Evolutionary conservation across 2,113 vertebrate species (phyloP).

Genomic region (Otus sunia): DNA sequence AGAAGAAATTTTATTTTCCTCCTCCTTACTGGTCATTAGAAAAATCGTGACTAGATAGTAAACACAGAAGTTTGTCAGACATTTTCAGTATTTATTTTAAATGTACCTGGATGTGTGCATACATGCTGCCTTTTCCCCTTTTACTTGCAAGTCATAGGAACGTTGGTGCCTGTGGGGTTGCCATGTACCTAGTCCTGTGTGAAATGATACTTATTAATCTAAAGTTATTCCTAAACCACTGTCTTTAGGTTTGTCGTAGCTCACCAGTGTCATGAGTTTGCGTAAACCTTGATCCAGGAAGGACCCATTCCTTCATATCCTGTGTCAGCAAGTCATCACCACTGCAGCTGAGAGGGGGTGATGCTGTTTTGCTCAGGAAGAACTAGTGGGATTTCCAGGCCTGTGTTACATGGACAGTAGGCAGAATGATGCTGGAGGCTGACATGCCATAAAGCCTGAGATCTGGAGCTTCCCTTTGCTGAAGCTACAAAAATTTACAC

Average conservation of each 20-base stretch:
- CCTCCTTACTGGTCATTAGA: background rate
- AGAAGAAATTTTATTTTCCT: constrained; percentile 26
- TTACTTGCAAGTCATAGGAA: background rate
- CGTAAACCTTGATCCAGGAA: background rate
- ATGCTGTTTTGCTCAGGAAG: background rate
- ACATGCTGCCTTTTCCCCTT: background rate
- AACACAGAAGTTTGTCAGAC: background rate
- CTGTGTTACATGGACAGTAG: background rate
- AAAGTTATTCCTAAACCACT: background rate
- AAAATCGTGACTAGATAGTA: constrained; percentile 16
- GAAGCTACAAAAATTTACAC: background rate
- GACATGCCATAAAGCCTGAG: background rate
- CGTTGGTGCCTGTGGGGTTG: rapidly evolving
- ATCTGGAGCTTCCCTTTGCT: background rate
- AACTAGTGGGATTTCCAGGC: background rate
- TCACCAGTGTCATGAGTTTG: background rate
- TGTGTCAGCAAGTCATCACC: background rate
- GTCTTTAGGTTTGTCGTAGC: background rate
- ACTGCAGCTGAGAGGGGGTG: background rate
- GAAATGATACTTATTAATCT: background rate
- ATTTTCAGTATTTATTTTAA: background rate
- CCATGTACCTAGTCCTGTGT: background rate
- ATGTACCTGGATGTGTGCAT: background rate
- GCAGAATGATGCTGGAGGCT: background rate
- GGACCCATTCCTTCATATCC: background rate